Conservation (phyloP, 2,888 invertebrate species). For the Netelia melanura region DNA sequence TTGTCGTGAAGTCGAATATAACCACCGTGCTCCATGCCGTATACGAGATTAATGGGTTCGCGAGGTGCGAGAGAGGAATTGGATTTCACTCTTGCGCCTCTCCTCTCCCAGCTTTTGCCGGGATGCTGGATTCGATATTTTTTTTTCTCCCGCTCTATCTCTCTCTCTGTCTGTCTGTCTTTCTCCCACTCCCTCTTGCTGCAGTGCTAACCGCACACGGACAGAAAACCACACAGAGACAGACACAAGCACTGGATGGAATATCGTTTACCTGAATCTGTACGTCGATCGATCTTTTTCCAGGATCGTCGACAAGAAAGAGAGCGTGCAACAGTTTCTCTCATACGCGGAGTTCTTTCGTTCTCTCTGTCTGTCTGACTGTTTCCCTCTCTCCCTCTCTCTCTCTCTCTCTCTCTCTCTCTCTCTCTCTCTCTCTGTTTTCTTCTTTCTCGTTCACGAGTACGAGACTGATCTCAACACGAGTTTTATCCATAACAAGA, state of each 20-base stretch:
- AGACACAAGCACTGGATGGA: conserved; percentile 42
- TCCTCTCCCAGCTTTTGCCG: conserved; percentile 63
- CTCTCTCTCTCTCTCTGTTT: no score
- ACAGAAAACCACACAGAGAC: neutral
- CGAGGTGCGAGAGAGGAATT: conserved; percentile 69
- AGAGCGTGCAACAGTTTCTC: conserved; percentile 51
- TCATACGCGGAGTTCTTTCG: conserved; percentile 29
- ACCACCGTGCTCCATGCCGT: conserved; percentile 27
- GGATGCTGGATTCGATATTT: conserved; percentile 22
- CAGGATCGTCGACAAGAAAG: conserved; percentile 58
- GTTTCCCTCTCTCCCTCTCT: no score
- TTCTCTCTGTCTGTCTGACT: no score
- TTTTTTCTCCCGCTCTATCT: conserved; percentile 13
- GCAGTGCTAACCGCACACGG: neutral
- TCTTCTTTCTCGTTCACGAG: neutral
- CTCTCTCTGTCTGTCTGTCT: neutral
- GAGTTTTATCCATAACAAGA: conserved; percentile 58
- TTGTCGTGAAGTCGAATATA: conserved; percentile 57
- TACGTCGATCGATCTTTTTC: conserved; percentile 63
- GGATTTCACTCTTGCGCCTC: conserved; percentile 70
- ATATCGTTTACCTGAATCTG: conserved; percentile 61
- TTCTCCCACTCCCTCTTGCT: neutral
- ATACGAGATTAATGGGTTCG: conserved; percentile 66
- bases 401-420: no score
- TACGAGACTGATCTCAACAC: conserved; percentile 40